These are phyloP conservation scores for Esox masquinongy DNA, from an alignment of 2,797 vertebrate species.

Conservation along the genomic window DNA sequence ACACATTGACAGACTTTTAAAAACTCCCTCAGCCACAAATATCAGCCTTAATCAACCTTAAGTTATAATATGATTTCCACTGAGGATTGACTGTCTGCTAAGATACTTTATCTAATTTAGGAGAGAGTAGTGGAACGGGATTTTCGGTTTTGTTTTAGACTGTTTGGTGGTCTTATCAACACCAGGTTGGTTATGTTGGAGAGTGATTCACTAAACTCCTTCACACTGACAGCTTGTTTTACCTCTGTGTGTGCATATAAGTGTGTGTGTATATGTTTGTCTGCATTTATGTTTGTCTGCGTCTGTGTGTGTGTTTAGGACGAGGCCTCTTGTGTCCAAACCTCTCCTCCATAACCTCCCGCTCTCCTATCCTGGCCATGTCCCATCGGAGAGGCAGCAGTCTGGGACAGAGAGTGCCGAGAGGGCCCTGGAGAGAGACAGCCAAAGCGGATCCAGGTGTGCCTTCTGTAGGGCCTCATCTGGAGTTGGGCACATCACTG, in stretches of 20 bases:
- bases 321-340: not conserved
- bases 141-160: not conserved
- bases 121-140: not conserved
- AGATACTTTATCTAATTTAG: not conserved
- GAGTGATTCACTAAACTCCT: not conserved
- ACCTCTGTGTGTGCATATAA: not conserved
- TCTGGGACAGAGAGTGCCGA: not conserved
- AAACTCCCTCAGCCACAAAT: not conserved
- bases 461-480: not conserved
- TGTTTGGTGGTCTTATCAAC: not conserved
- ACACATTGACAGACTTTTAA: not conserved
- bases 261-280: not conserved
- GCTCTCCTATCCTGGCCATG: not conserved
- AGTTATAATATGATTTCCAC: not conserved
- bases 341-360: not conserved
- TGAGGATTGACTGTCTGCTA: not conserved
- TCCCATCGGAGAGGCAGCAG: not conserved
- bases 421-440: not conserved
- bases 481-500: not conserved
- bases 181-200: not conserved
- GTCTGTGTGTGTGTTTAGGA: not conserved
- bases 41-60: not conserved
- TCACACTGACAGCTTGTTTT: not conserved
- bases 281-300: not conserved
- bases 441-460: slow-evolving; percentile 4